These are phyloP conservation scores for Drosophila burlai DNA, from an alignment of 1,140 invertebrate genomes.

Conservation along the genomic window DNA sequence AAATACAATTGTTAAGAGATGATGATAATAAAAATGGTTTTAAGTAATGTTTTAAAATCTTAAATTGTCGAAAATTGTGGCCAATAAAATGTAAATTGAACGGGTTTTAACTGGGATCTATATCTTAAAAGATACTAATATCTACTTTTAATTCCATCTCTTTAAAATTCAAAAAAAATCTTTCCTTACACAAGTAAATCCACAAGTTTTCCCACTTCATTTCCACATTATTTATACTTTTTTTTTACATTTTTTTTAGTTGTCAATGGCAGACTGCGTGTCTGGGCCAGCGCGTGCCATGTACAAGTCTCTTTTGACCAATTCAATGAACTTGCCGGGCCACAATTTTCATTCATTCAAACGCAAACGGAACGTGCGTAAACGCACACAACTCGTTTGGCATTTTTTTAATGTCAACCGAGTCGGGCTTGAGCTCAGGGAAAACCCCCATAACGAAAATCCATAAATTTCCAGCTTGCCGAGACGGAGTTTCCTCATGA, in stretches of 20 bases:
- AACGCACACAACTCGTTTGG: constrained; percentile 78
- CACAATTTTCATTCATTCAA: constrained; percentile 48
- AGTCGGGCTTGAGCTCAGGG: constrained; percentile 11
- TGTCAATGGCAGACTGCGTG: constrained; percentile 12
- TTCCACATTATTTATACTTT: constrained; percentile 1
- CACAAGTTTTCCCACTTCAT: neutral
- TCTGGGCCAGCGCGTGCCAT: constrained; percentile 20
- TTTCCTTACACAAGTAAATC: no score
- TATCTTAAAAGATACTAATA: neutral
- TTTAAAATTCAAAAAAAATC: no score
- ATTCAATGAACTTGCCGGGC: constrained; percentile 14
- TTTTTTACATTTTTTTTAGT: constrained; percentile 32
- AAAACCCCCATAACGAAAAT: constrained; percentile 42
- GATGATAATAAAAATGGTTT: neutral
- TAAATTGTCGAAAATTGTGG: neutral
- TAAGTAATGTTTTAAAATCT: neutral
- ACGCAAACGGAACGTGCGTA: constrained; percentile 69
- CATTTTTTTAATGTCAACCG: constrained; percentile 55
- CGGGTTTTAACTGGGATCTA: neutral
- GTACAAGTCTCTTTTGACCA: constrained; percentile 2
- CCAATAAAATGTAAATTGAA: neutral
- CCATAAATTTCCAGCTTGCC: constrained; percentile 31
- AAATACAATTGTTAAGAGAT: neutral
- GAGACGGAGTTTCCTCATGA: constrained; percentile 33
- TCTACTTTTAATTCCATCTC: no score